A percentile compares a stretch with the other conserved stretches of the same genome.
These are phyloP conservation scores for Conger conger DNA, from an alignment of 2,113 vertebrate species.

Conservation along the genomic window DNA sequence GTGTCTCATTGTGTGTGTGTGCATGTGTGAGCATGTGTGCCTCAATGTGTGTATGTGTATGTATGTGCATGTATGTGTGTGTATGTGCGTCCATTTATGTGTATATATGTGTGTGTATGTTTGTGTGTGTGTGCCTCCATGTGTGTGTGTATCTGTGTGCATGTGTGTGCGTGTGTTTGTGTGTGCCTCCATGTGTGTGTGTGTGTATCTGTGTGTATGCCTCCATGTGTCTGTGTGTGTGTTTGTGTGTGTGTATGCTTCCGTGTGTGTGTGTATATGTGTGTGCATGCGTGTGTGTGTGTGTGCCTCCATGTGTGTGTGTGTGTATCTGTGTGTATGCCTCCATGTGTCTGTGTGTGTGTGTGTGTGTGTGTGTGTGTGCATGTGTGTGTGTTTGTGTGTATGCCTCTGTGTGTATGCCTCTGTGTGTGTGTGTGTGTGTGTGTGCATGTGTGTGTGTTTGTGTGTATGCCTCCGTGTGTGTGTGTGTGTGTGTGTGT, in stretches of 20 bases:
- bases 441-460: slow-evolving; percentile 6
- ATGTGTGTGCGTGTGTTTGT: slow-evolving; percentile 1
- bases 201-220: not conserved
- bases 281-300: not conserved
- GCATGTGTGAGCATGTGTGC: too few relatives aligned
- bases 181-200: not conserved
- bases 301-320: not conserved
- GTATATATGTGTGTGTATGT: not conserved
- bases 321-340: not conserved
- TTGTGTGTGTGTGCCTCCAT: slow-evolving; percentile 29
- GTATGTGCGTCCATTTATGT: not conserved
- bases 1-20: too few relatives aligned
- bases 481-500: slow-evolving; percentile 1
- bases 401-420: slow-evolving; percentile 23
- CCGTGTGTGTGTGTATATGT: slow-evolving; percentile 26
- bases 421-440: slow-evolving; percentile 19
- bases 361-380: slow-evolving; percentile 19
- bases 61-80: not conserved
- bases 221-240: not conserved
- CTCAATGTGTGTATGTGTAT: too few relatives aligned
- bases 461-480: not conserved
- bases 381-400: slow-evolving; percentile 41
- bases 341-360: not conserved
- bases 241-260: slow-evolving; percentile 28
- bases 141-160: slow-evolving; percentile 29